Evolutionary conservation across 2,888 invertebrate genomes (phyloP).

Genomic region (Buathra laborator): DNA sequence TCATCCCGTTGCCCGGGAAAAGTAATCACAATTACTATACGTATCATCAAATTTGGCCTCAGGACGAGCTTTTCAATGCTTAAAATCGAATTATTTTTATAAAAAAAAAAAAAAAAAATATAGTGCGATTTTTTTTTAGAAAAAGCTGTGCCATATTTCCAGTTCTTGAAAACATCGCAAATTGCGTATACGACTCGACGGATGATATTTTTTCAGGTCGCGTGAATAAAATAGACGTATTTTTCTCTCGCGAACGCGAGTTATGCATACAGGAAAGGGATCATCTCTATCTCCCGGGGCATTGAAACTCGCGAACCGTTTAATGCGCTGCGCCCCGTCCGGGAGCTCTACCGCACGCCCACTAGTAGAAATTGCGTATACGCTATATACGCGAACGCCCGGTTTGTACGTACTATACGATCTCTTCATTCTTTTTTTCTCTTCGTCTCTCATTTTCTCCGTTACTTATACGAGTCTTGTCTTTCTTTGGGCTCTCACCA

Average conservation of each 20-base stretch:
- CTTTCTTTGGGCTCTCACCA: constrained; percentile 18
- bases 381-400: not conserved
- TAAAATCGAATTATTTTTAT: too few relatives aligned
- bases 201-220: not conserved
- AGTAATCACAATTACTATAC: too few relatives aligned
- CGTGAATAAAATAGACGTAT: not conserved
- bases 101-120: too few relatives aligned
- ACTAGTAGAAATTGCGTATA: constrained; percentile 24
- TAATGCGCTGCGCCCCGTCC: constrained; percentile 25
- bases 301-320: constrained; percentile 39
- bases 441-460: constrained; percentile 49
- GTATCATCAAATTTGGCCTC: too few relatives aligned
- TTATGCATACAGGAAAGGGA: not conserved
- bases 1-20: too few relatives aligned
- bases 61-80: too few relatives aligned
- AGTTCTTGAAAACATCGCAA: too few relatives aligned
- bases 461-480: constrained; percentile 44
- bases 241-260: not conserved
- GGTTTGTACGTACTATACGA: constrained; percentile 3
- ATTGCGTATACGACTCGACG: too few relatives aligned
- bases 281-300: not conserved
- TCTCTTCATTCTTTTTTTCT: constrained; percentile 26
- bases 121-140: too few relatives aligned
- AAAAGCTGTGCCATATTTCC: too few relatives aligned
- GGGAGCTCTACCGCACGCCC: not conserved